Conservation (phyloP, 2,797 vertebrate species). For the Syndactyla subalaris region DNA sequence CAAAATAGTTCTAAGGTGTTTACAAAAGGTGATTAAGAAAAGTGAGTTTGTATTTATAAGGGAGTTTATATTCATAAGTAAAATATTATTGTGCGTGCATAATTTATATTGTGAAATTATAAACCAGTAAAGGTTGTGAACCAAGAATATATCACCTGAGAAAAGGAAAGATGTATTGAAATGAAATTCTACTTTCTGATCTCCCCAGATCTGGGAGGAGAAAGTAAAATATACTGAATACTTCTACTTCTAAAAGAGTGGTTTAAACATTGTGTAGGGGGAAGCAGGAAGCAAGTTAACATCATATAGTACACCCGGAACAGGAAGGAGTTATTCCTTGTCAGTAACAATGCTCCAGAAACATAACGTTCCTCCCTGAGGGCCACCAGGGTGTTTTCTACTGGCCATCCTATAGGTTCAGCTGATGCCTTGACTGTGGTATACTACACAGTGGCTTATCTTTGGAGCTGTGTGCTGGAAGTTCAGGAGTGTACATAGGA, state of each 20-base stretch:
- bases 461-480: neutral
- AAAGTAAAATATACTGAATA: neutral
- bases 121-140: neutral
- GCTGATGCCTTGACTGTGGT: neutral
- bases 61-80: neutral
- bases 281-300: neutral
- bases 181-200: neutral
- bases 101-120: neutral
- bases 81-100: neutral
- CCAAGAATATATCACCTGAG: neutral
- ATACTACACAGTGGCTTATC: neutral
- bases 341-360: neutral
- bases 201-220: neutral
- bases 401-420: neutral
- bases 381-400: neutral
- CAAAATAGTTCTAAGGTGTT: neutral
- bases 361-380: neutral
- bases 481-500: neutral
- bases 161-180: neutral
- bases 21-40: neutral
- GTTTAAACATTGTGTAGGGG: accelerated
- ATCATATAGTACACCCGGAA: neutral
- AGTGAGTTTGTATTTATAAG: neutral
- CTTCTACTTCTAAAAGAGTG: neutral
- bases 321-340: neutral